Conservation (phyloP, 2,888 invertebrate genomes). For the Pseudanteris insignis region DNA sequence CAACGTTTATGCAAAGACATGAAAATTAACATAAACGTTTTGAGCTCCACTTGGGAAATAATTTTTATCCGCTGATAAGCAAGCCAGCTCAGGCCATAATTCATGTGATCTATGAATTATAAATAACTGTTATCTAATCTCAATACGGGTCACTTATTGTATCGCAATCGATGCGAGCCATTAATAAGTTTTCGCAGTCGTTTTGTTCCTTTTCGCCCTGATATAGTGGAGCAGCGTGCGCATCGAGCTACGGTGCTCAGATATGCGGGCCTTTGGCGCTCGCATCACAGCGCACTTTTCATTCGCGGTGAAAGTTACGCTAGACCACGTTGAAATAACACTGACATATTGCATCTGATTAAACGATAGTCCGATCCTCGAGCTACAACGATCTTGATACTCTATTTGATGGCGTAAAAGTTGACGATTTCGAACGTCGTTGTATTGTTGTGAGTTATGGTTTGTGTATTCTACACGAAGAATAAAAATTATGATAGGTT, state of each 20-base stretch:
- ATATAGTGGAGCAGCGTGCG: conserved; percentile 16
- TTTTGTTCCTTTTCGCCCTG: conserved; percentile 13
- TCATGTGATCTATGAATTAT: conserved; percentile 21
- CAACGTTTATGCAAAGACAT: conserved; percentile 18
- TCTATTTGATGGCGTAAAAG: no score
- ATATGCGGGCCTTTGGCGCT: conserved; percentile 17
- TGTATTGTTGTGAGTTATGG: no score
- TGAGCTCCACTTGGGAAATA: conserved; percentile 7
- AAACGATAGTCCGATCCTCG: conserved; percentile 32
- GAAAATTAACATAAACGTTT: conserved; percentile 23
- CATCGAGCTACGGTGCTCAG: conserved; percentile 24
- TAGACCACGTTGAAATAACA: conserved; percentile 31
- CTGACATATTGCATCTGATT: conserved; percentile 40
- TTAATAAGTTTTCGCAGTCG: conserved; percentile 31
- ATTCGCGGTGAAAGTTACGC: conserved; percentile 40
- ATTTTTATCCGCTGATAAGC: conserved; percentile 17
- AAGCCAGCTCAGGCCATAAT: conserved; percentile 12
- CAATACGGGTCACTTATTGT: conserved; percentile 28
- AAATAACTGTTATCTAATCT: conserved; percentile 35
- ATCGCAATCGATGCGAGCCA: conserved; percentile 26
- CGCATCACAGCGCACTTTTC: conserved; percentile 35
- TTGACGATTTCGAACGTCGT: no score
- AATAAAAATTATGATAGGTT: no score
- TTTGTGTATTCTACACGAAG: no score
- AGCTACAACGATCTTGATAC: no score